Conservation (phyloP, 2,888 invertebrate species). For the Xylota segnis region DNA sequence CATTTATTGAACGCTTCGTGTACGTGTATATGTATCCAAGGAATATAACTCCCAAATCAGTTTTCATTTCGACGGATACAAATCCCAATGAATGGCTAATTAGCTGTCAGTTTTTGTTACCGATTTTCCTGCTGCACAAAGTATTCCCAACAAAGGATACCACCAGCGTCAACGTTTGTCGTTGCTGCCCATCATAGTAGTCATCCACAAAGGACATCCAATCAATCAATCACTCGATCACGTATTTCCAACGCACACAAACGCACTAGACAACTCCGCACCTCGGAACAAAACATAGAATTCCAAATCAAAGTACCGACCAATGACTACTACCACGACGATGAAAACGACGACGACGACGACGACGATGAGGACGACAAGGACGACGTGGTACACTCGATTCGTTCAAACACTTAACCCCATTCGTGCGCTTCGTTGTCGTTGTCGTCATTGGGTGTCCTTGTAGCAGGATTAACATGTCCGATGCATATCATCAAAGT, state of each 20-base stretch:
- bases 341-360: not conserved
- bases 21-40: not conserved
- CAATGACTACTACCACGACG: not conserved
- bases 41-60: not conserved
- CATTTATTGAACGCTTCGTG: not conserved
- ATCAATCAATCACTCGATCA: conserved; percentile 74
- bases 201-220: conserved; percentile 64
- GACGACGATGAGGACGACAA: not conserved
- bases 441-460: conserved; percentile 44
- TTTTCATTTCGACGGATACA: conserved; percentile 14
- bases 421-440: conserved; percentile 57
- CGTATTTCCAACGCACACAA: conserved; percentile 57
- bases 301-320: conserved; percentile 65
- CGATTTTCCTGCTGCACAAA: conserved; percentile 2
- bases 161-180: conserved; percentile 2
- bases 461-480: conserved; percentile 70
- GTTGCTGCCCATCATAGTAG: conserved; percentile 24
- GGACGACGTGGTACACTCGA: conserved; percentile 2
- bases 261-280: conserved; percentile 68
- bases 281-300: conserved; percentile 59
- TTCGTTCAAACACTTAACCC: conserved; percentile 66
- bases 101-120: conserved; percentile 34
- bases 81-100: conserved; percentile 45
- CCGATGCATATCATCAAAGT: conserved; percentile 70
- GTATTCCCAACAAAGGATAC: not conserved